Base-by-base conservation (phyloP, 2,888 invertebrate species). In the Catocala nupta region DNA sequence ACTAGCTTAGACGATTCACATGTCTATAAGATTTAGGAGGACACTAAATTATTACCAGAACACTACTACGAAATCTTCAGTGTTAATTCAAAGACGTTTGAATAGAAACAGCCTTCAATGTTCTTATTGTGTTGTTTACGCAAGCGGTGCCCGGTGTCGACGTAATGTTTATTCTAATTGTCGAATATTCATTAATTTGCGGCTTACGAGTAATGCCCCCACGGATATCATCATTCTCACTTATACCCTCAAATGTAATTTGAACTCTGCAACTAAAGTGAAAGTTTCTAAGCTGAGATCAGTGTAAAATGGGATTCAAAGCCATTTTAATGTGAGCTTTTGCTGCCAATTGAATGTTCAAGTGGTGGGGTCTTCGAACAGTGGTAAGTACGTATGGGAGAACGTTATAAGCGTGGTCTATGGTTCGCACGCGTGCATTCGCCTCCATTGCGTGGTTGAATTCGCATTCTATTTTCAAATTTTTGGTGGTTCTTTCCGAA, bases 101-200 rank as follows among this genome's bases (percentile, higher is more conserved):
- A 84, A 86, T 85, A 80, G 82, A 63, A 54, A 65, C 73, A 81
- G 73, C 87, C 86, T 86, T 88, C 84, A 51, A 70, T 59, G 59
- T 63, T 70, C 68, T 81, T 70, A 85, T 88, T 89, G 87, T 88
- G 68, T 82, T 75, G 70, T 77, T 89, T 90, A 83, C 86, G 88
- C 84, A 88, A 87, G 75, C 71, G 65, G 74, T 71, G 63, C 73
- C 76, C 68, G 78, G 77, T 80, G 66, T 68, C 74, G 75, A 77
- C 75, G 71, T 73, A 75, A 77, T 70, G 54, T 81, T 80, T 76
- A 81, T 75, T 80, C 83, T 87, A 89, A 89, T 90, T 89, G 85
- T 81, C 75, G 82, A 82, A 87, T 86, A 85, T 87, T 87, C 86
- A 88, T 89, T 88, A 90, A 88, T 89, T 85, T 85, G 66, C 77